A percentile compares a stretch with the other conserved stretches of the same genome.
phyloP scores from a whole-genome alignment of 2,797 vertebrate species.

The Typhlichthys eigenmanni region DNA sequence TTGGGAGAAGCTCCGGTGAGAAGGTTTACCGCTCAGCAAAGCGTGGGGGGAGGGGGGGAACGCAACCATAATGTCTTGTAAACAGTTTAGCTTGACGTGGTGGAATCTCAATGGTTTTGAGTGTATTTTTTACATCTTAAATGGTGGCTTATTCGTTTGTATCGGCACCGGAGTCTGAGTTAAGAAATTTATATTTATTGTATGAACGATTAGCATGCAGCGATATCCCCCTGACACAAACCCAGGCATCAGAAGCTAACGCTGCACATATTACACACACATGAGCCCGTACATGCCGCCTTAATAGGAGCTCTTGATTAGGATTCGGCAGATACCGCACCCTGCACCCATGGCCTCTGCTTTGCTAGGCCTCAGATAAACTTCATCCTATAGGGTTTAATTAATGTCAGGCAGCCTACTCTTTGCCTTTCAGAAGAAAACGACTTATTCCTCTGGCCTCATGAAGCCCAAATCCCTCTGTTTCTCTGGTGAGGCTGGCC shows the following conservation, averaged over 20 bases:
- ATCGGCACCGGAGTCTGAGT: slow-evolving; percentile 12
- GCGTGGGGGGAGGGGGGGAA: slow-evolving; percentile 12
- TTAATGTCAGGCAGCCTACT: slow-evolving; percentile 78
- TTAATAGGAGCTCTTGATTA: slow-evolving; percentile 73
- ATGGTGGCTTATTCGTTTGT: slow-evolving; percentile 3
- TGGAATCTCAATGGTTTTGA: not conserved
- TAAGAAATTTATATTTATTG: slow-evolving; percentile 8
- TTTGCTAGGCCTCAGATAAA: slow-evolving; percentile 80
- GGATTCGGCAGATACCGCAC: slow-evolving; percentile 68
- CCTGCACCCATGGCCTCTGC: slow-evolving; percentile 61
- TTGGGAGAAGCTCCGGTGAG: slow-evolving; percentile 43
- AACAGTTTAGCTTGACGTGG: slow-evolving; percentile 26
- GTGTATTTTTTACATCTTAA: not conserved
- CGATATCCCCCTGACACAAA: slow-evolving; percentile 11
- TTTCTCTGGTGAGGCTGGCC: slow-evolving; percentile 69
- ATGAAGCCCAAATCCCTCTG: slow-evolving; percentile 78
- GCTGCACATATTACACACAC: slow-evolving; percentile 30
- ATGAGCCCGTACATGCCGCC: slow-evolving; percentile 47
- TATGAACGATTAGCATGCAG: slow-evolving; percentile 12
- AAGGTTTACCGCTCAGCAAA: slow-evolving; percentile 24
- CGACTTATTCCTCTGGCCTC: slow-evolving; percentile 78
- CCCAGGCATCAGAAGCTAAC: slow-evolving; percentile 24
- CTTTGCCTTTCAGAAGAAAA: slow-evolving; percentile 78
- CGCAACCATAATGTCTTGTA: slow-evolving; percentile 23
- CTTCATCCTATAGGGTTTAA: slow-evolving; percentile 84